A percentile compares a stretch with the other conserved stretches of the same genome.
These are phyloP conservation scores for Ectemnius continuus DNA, from an alignment of 2,888 invertebrate species.

Conservation along the genomic window DNA sequence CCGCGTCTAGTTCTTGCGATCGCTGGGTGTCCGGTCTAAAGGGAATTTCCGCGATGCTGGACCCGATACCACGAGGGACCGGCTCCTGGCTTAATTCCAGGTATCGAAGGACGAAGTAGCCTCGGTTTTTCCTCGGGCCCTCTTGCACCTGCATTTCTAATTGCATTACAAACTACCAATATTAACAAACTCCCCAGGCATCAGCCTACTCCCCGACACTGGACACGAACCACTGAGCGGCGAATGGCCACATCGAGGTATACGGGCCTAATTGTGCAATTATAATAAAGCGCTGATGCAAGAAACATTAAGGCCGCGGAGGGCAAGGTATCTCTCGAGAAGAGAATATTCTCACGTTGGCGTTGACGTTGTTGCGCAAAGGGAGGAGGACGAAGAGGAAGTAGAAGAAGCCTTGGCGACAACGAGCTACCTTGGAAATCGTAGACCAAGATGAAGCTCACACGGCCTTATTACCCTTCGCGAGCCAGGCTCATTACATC, in stretches of 20 bases:
- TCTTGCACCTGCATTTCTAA: constrained; percentile 19
- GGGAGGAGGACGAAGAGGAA: constrained; percentile 14
- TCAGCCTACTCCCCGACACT: constrained; percentile 6
- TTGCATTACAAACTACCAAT: constrained; percentile 26
- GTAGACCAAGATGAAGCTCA: constrained; percentile 60
- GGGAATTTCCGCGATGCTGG: constrained; percentile 26
- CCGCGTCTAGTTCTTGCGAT: constrained; percentile 49
- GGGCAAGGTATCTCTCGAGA: no score
- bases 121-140: neutral
- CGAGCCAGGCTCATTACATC: constrained; percentile 72
- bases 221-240: no score
- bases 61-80: constrained; percentile 22
- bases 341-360: constrained; percentile 7
- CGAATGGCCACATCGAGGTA: no score
- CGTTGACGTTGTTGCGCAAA: constrained; percentile 15
- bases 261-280: no score
- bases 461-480: constrained; percentile 72
- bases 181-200: constrained; percentile 21
- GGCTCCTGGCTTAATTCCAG: constrained; percentile 28
- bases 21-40: constrained; percentile 13
- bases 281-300: no score
- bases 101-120: constrained; percentile 25
- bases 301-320: no score
- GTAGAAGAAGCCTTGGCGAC: constrained; percentile 23
- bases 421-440: constrained; percentile 51